These are phyloP conservation scores for Diarsia rubi DNA, from an alignment of 2,888 invertebrate species.

Conservation along the genomic window DNA sequence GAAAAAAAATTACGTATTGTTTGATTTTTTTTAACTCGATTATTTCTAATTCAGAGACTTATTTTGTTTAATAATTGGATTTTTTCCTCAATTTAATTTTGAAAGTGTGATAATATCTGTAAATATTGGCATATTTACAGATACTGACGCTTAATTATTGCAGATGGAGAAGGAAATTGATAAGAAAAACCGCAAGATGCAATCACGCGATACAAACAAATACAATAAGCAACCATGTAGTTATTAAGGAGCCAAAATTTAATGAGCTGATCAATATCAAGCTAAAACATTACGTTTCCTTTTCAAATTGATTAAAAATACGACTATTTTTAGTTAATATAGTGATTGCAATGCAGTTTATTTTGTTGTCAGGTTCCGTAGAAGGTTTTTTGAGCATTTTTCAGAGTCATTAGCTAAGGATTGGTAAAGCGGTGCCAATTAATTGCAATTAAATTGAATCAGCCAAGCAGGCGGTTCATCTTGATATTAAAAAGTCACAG, in stretches of 20 bases:
- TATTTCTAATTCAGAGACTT: background rate
- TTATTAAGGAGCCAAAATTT: constrained; percentile 7
- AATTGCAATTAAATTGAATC: background rate
- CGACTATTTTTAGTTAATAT: background rate
- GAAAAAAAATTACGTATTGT: background rate
- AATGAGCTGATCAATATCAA: constrained; percentile 19
- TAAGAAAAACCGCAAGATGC: constrained; percentile 2
- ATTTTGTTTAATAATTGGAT: background rate
- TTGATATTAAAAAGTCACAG: background rate
- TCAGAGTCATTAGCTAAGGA: background rate
- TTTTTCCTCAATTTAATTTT: constrained; percentile 1
- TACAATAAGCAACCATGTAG: background rate
- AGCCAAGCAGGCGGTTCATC: background rate
- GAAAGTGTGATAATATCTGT: background rate
- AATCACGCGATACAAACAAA: constrained; percentile 18
- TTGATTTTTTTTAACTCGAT: background rate
- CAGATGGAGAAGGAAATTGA: background rate
- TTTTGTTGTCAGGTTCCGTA: background rate
- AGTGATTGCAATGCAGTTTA: background rate
- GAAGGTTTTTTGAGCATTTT: background rate
- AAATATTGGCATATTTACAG: background rate
- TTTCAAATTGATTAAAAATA: constrained; percentile 16
- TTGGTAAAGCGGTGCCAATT: background rate
- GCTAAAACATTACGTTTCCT: background rate
- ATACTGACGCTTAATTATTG: background rate